Percentiles rank a stretch among this genome's conserved stretches.
phyloP scores from a whole-genome alignment of 2,113 vertebrate species.

The Ailurus styani region DNA sequence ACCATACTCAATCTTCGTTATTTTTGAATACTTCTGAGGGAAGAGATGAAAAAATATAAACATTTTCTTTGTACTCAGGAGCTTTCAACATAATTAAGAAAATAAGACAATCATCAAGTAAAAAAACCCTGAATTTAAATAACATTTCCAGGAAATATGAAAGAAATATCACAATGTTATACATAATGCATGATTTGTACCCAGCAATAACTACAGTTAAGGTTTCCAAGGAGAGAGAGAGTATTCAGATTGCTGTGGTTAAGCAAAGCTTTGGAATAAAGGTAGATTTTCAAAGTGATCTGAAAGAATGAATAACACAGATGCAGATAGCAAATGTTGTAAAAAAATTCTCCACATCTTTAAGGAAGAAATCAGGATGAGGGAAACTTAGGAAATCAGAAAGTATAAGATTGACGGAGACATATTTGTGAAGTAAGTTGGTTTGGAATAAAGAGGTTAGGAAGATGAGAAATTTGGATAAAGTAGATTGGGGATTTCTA shows the following conservation, averaged over 20 bases:
- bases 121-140: not conserved
- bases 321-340: not conserved
- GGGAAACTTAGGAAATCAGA: not conserved
- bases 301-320: not conserved
- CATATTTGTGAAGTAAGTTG: not conserved
- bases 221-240: not conserved
- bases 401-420: not conserved
- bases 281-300: not conserved
- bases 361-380: not conserved
- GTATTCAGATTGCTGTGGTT: not conserved
- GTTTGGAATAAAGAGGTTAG: not conserved
- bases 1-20: not conserved
- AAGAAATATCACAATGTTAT: not conserved
- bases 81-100: slow-evolving; percentile 24
- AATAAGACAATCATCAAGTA: not conserved
- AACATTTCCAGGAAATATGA: not conserved
- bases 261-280: not conserved
- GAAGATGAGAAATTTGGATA: not conserved
- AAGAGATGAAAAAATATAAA: not conserved
- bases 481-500: not conserved
- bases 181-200: not conserved
- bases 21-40: not conserved
- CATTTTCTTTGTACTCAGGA: not conserved
- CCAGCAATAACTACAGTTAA: not conserved
- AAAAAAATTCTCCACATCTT: not conserved